Conservation (phyloP, 2,888 invertebrate genomes). For the Galerucella nymphaeae region DNA sequence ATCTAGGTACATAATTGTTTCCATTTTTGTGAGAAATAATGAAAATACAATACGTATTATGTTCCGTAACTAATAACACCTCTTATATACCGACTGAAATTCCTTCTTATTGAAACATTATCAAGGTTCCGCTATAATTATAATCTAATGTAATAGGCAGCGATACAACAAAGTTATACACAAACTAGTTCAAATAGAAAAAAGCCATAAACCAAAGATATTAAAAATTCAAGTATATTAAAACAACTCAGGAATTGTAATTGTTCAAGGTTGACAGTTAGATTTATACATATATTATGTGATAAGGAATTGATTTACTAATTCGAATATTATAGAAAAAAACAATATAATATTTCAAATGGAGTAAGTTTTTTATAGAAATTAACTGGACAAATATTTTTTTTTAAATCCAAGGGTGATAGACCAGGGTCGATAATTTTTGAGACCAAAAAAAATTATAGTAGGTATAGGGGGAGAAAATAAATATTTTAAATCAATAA, state of each 20-base stretch:
- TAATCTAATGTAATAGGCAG: conserved; percentile 23
- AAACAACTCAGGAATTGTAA: conserved; percentile 18
- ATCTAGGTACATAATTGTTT: too few relatives aligned
- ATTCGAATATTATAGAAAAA: not conserved
- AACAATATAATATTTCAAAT: not conserved
- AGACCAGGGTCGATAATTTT: too few relatives aligned
- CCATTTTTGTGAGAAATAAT: too few relatives aligned
- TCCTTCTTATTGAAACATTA: conserved; percentile 28
- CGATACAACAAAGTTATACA: conserved; percentile 8
- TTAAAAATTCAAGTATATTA: conserved; percentile 32
- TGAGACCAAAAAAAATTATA: too few relatives aligned
- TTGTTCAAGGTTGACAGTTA: conserved; percentile 20
- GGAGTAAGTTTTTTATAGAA: too few relatives aligned
- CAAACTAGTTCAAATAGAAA: conserved; percentile 25
- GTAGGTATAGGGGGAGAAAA: too few relatives aligned
- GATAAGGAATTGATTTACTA: conserved; percentile 13
- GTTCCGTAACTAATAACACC: not conserved
- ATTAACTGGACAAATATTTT: too few relatives aligned
- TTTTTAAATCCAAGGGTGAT: too few relatives aligned
- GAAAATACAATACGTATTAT: not conserved
- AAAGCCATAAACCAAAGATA: conserved; percentile 23
- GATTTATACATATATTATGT: not conserved
- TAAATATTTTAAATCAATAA: too few relatives aligned
- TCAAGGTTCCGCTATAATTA: conserved; percentile 32
- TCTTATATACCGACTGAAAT: conserved; percentile 24